A percentile compares a stretch with the other conserved stretches of the same genome.
These are phyloP conservation scores for Microtus agrestis DNA, from an alignment of 2,797 vertebrate genomes.

Conservation along the genomic window DNA sequence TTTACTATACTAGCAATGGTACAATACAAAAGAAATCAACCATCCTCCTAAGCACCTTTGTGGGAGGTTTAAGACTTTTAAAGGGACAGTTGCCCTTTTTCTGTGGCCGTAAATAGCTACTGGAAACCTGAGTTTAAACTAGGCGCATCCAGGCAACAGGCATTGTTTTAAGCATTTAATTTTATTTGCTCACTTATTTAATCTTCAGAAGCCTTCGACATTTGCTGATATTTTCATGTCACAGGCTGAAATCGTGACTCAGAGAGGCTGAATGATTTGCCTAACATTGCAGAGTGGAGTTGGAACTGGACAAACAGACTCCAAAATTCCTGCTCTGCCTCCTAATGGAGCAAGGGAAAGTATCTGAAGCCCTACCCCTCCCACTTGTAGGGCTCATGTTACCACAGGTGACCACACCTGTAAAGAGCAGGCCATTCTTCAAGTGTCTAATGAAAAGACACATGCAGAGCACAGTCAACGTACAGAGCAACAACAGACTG, in stretches of 20 bases:
- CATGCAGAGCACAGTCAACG: not conserved
- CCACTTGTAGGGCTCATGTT: not conserved
- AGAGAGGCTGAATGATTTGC: conserved; percentile 8
- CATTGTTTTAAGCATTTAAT: not conserved
- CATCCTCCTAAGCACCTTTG: not conserved
- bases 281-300: not conserved
- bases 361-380: not conserved
- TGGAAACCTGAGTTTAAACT: not conserved
- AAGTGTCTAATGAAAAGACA: not conserved
- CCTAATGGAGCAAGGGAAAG: conserved; percentile 4
- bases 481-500: not conserved
- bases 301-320: not conserved
- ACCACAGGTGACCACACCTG: not conserved
- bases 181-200: not conserved
- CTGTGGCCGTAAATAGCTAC: not conserved
- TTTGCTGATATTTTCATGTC: not conserved
- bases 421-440: not conserved
- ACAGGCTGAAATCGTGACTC: not conserved
- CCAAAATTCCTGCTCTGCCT: conserved; percentile 40
- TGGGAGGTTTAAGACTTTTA: not conserved
- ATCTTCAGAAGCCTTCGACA: not conserved
- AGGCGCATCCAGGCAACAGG: not conserved
- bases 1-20: not conserved
- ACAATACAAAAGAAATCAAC: not conserved
- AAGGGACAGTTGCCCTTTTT: not conserved